Conservation (phyloP, 2,113 vertebrate species). For the Colistium nudipinnis region DNA sequence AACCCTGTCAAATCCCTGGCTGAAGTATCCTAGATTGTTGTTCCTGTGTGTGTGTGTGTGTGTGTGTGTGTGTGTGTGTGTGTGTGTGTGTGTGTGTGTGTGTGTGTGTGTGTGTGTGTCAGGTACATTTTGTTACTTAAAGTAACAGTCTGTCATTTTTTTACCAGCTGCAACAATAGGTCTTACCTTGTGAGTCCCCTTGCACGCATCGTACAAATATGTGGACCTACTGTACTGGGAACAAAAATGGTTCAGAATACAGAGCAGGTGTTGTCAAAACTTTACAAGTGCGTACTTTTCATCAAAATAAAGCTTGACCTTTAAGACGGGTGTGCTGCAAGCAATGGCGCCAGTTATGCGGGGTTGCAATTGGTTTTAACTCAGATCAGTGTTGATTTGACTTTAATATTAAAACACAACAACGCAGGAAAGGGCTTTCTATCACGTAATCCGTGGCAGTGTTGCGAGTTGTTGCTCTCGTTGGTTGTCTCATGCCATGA, state of each 20-base stretch:
- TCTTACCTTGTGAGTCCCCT: not conserved
- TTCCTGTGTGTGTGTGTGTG: not conserved
- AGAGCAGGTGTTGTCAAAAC: not conserved
- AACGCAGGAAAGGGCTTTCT: no score
- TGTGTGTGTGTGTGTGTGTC: slow-evolving; percentile 5
- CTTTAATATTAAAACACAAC: no score
- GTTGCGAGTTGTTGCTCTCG: no score
- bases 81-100: slow-evolving; percentile 1
- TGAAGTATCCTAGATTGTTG: not conserved
- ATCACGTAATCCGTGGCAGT: no score
- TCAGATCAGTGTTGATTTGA: no score
- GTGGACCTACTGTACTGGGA: not conserved
- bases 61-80: not conserved
- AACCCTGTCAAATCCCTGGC: slow-evolving; percentile 25
- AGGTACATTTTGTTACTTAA: not conserved
- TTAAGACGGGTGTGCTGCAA: not conserved
- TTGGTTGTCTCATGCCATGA: no score
- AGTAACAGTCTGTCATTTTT: not conserved
- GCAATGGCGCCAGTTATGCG: no score
- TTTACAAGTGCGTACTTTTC: not conserved
- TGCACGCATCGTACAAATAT: no score
- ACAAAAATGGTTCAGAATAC: not conserved
- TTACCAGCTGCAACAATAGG: not conserved
- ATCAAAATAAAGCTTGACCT: not conserved
- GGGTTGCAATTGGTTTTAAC: no score